Conservation (phyloP, 2,888 invertebrate species). For the Antheraea assamensis region DNA sequence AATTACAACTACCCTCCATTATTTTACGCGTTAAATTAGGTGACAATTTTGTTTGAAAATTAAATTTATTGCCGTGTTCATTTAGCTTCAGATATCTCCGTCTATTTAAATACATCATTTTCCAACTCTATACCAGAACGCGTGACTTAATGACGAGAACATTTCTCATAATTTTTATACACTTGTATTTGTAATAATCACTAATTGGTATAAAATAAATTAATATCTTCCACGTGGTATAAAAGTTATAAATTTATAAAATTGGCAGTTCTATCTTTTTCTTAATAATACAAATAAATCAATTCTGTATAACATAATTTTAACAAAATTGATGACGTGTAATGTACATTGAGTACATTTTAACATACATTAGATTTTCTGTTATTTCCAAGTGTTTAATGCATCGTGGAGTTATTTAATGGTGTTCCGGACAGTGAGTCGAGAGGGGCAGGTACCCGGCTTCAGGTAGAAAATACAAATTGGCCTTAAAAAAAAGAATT, state of each 20-base stretch:
- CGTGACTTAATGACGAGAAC: not conserved
- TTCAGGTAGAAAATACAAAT: constrained; percentile 65
- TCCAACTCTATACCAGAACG: not conserved
- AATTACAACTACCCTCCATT: constrained; percentile 24
- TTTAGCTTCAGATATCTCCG: not conserved
- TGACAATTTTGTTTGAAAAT: not conserved
- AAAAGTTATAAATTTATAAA: not conserved
- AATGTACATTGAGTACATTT: constrained; percentile 55
- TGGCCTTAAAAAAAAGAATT: constrained; percentile 45
- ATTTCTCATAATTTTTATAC: not conserved
- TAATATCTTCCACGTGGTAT: not conserved
- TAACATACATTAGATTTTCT: constrained; percentile 52
- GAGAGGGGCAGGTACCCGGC: constrained; percentile 64
- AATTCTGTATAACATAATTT: not conserved
- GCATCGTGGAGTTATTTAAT: constrained; percentile 69
- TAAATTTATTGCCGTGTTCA: not conserved
- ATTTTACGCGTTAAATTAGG: not conserved
- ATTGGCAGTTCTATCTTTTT: no score
- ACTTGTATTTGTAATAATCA: not conserved
- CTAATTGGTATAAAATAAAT: not conserved
- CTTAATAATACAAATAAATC: not conserved
- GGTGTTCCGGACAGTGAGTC: constrained; percentile 73
- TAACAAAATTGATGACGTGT: constrained; percentile 29
- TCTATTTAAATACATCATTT: not conserved
- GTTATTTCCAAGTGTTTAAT: constrained; percentile 66